Base-by-base conservation (phyloP, 2,113 vertebrate species). In the Phrynosoma platyrhinos region DNA sequence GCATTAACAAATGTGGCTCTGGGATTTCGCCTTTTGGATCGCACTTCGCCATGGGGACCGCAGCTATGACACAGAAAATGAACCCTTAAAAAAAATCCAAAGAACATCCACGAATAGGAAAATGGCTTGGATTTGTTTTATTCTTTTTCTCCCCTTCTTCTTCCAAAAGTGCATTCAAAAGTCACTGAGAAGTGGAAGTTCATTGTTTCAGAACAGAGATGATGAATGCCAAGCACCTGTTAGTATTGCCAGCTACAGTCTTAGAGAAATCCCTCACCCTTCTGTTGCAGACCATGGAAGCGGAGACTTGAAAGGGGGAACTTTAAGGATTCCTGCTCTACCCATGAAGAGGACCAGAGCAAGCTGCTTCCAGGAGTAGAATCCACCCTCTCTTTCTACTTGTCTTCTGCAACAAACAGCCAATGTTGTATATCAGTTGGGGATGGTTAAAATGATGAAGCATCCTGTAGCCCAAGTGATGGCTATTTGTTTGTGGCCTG, bases 251-350 rank as follows among this genome's bases (percentile, higher is more conserved):
- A 71, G 91, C 87, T 86, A 69, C 79, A 52, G 84, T 47, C 52
- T 64, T n/a, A 21, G 18, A 72, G 68, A n/a, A 83, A 13, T 7
- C 1, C 13, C 12, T 25, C 0, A 0, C 86, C 90, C 90, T 93
- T 92, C 93, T 88, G 93, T 86, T 95, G 94, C 94, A 94, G 95
- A 93, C 92, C 95, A 94, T 94, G 94, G 93, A 88, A 91, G 90
- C 84, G 81, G 3, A 66, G 64, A 66, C 90, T 9, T 20, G 42
- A 30, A 55, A 88, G 92, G 93, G 93, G 92, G 92, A 90, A 88
- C 93, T 94, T 96, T 92, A 93, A 82, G 90, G 90, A 78, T 88
- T 95, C 87, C 87, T 85, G 66, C 89, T 86, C 74, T 85, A 91
- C 71, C 88, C 85, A 90, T 71, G 91, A 92, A 32, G 87, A 92